A percentile compares a stretch with the other conserved stretches of the same genome.
Conservation (phyloP, 1,140 invertebrate genomes). For the Potamilus streckersoni region DNA sequence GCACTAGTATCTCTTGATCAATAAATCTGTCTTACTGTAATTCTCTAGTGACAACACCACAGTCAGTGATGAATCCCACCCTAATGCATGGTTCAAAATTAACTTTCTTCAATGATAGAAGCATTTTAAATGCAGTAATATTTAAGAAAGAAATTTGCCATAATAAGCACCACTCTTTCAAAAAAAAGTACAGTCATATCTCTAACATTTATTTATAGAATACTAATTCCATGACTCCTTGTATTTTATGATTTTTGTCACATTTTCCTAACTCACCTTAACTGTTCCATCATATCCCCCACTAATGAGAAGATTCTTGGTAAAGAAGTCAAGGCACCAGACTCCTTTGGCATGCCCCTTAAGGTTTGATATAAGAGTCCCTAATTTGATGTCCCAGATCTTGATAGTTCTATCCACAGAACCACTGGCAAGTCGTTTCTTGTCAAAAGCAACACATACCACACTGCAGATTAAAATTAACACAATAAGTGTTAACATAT, state of each 20-base stretch:
- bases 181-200: too few relatives aligned
- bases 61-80: too few relatives aligned
- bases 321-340: constrained; percentile 64
- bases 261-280: constrained; percentile 37
- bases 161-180: too few relatives aligned
- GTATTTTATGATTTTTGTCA: not conserved
- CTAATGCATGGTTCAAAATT: too few relatives aligned
- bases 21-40: too few relatives aligned
- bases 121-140: too few relatives aligned
- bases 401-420: constrained; percentile 57
- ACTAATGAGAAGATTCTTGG: constrained; percentile 55
- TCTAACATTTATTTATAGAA: too few relatives aligned
- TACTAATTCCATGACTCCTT: not conserved
- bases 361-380: constrained; percentile 47
- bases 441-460: constrained; percentile 53
- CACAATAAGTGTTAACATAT: too few relatives aligned
- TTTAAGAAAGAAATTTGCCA: too few relatives aligned
- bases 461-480: constrained; percentile 47
- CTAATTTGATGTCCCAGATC: constrained; percentile 59
- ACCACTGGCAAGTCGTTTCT: constrained; percentile 54
- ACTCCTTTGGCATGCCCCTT: constrained; percentile 60
- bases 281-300: constrained; percentile 63
- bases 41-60: too few relatives aligned
- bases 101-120: too few relatives aligned
- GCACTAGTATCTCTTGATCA: too few relatives aligned